These are phyloP conservation scores for Strix uralensis DNA, from an alignment of 2,113 vertebrate genomes.

Conservation along the genomic window DNA sequence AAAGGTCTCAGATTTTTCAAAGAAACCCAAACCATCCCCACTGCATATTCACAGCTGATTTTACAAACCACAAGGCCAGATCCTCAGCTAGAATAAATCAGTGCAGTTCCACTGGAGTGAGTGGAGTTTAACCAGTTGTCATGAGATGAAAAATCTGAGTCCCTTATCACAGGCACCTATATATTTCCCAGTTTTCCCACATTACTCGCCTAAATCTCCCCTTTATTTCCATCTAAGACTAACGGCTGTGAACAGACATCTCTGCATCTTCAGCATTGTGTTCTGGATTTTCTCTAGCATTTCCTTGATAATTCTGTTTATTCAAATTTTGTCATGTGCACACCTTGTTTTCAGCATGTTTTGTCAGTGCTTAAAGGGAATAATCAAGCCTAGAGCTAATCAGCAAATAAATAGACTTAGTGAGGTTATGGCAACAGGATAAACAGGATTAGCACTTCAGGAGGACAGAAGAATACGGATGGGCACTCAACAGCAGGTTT, in stretches of 20 bases:
- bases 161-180: neutral
- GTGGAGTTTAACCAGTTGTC: neutral
- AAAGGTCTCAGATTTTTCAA: neutral
- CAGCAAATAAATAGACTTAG: constrained; percentile 15
- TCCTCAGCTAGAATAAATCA: neutral
- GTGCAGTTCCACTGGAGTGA: neutral
- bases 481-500: neutral
- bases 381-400: constrained; percentile 14
- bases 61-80: neutral
- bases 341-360: neutral
- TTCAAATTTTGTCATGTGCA: neutral
- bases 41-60: neutral
- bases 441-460: neutral
- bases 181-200: neutral
- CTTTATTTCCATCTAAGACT: neutral
- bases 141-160: neutral
- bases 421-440: neutral
- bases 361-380: neutral
- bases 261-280: neutral
- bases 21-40: neutral
- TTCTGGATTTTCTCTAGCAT: neutral
- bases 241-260: neutral
- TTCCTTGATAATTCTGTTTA: neutral
- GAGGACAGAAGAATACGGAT: neutral
- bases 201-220: neutral